phyloP scores from a whole-genome alignment of 2,888 invertebrate genomes.

The Camponotus fellah region DNA sequence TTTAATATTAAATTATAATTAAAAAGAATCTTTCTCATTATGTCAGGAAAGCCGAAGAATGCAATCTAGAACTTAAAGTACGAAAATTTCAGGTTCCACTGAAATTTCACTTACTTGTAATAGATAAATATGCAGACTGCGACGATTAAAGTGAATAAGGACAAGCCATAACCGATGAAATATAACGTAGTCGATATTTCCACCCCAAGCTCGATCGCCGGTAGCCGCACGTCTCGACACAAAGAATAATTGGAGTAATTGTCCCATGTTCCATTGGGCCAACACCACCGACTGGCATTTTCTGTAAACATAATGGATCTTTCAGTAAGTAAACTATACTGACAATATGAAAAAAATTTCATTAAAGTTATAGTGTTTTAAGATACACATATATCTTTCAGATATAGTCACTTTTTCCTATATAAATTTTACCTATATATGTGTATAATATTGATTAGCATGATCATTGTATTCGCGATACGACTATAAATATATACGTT shows the following conservation, averaged over 20 bases:
- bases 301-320: conserved; percentile 88
- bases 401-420: too few species aligned
- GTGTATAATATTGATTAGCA: too few species aligned
- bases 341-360: neutral
- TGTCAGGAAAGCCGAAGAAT: neutral
- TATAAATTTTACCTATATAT: too few species aligned
- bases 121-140: conserved; percentile 95
- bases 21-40: neutral
- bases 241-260: conserved; percentile 92
- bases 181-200: conserved; percentile 93
- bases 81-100: neutral
- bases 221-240: conserved; percentile 89
- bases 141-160: conserved; percentile 92
- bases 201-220: conserved; percentile 87
- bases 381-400: neutral
- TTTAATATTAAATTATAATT: neutral
- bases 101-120: conserved; percentile 91
- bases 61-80: neutral
- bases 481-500: too few species aligned
- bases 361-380: neutral
- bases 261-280: conserved; percentile 93
- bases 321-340: conserved; percentile 37
- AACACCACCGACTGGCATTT: conserved; percentile 94
- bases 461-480: too few species aligned
- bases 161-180: conserved; percentile 94